Base-by-base conservation (phyloP, 2,888 invertebrate species). In the Euphydryas editha region DNA sequence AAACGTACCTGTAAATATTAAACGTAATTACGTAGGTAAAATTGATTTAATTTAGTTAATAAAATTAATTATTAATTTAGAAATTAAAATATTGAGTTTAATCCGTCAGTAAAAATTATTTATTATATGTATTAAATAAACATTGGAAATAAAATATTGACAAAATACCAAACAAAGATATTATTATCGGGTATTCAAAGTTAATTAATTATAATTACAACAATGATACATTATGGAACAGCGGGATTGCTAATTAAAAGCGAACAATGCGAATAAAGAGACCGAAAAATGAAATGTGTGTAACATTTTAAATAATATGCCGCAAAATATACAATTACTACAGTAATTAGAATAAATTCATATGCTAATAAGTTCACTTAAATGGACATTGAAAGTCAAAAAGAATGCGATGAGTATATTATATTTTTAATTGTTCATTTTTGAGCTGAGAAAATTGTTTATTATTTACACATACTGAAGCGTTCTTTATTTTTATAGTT, bases 131-230 rank as follows among this genome's bases (percentile, higher is more conserved):
- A 24, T 67, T 74, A 75, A 75, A 69, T 13, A 73, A 37, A 7
- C n/a, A 21, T 24, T 3, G 4, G n/a, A 42, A 61, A 44, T 24
- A 63, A 62, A 68, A 65, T 69, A 67, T 73, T 47, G 20, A 21
- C 20, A 51, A 51, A 51, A 51, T n/a, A 15, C 4, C 4, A 47
- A 4, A 20, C 47, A 20, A 47, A 47, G 21, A 51, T 72, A 62
- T 76, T 75, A 74, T 76, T 71, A 76, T 73, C 68, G 58, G 71
- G 69, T 72, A 73, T 76, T 65, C 71, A 76, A 79, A 77, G 78
- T 76, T 77, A 81, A 81, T 81, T 78, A 74, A 79, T 78, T 78
- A 76, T 77, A 80, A 82, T 81, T 80, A 79, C 78, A 71, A 78
- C 75, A 77, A 77, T 75, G 66, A 70, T 74, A 79, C 73, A 78